Conservation (phyloP, 2,113 vertebrate genomes). For the Thamnophis sirtalis region DNA sequence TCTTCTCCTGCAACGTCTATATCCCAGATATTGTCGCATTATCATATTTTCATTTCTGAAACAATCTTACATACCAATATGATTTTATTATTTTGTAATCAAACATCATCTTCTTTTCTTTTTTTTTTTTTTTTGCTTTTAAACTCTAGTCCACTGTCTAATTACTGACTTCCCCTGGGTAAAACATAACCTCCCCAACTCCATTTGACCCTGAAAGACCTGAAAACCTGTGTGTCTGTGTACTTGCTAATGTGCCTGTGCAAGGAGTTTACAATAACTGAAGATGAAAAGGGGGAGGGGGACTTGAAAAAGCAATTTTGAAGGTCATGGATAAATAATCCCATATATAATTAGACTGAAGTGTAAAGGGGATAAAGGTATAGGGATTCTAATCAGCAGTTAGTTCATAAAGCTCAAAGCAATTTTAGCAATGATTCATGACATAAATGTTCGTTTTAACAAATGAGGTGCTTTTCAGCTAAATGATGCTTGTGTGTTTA, state of each 20-base stretch:
- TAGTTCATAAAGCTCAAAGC: not conserved
- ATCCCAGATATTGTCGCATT: not conserved
- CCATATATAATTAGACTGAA: not conserved
- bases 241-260: not conserved
- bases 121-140: not conserved
- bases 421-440: not conserved
- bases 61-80: not conserved
- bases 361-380: not conserved
- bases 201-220: not conserved
- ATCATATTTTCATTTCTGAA: not conserved
- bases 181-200: not conserved
- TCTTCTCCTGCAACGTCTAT: not conserved
- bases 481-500: not conserved
- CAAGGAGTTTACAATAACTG: not conserved
- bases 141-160: not conserved
- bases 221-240: not conserved
- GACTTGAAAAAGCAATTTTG: not conserved
- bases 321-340: conserved; percentile 2
- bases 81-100: not conserved
- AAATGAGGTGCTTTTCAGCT: not conserved
- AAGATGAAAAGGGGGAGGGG: not conserved
- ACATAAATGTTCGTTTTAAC: not conserved
- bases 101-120: not conserved
- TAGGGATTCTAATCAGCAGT: not conserved
- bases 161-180: not conserved